phyloP scores from a whole-genome alignment of 1,140 invertebrate species.

The Eriosoma lanigerum region DNA sequence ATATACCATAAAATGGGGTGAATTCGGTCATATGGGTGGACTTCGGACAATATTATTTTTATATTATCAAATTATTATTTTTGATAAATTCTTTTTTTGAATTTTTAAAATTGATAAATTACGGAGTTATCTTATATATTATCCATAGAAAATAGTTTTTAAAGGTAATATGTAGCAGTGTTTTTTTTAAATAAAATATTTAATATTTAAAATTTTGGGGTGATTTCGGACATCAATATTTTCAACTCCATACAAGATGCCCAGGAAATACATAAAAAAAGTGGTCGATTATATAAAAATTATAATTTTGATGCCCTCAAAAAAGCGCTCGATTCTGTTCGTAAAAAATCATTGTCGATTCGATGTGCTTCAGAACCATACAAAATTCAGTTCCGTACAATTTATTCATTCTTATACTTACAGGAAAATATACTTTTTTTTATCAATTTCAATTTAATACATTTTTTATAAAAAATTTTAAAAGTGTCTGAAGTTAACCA shows the following conservation, averaged over 20 bases:
- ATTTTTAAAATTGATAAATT: not conserved
- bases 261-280: not conserved
- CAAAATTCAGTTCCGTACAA: no score
- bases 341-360: not conserved
- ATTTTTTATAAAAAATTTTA: no score
- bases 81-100: not conserved
- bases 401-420: no score
- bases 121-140: not conserved
- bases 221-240: not conserved
- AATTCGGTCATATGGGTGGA: no score
- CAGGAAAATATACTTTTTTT: no score
- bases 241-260: no score
- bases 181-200: not conserved
- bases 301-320: not conserved
- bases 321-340: not conserved
- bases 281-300: not conserved
- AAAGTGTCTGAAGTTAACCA: no score
- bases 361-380: not conserved
- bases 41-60: not conserved
- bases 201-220: not conserved
- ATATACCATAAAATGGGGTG: no score
- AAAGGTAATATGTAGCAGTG: not conserved
- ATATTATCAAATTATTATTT: not conserved
- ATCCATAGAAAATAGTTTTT: not conserved
- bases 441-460: no score